Conservation (phyloP, 2,888 invertebrate species). For the Lampropteryx suffumata region DNA sequence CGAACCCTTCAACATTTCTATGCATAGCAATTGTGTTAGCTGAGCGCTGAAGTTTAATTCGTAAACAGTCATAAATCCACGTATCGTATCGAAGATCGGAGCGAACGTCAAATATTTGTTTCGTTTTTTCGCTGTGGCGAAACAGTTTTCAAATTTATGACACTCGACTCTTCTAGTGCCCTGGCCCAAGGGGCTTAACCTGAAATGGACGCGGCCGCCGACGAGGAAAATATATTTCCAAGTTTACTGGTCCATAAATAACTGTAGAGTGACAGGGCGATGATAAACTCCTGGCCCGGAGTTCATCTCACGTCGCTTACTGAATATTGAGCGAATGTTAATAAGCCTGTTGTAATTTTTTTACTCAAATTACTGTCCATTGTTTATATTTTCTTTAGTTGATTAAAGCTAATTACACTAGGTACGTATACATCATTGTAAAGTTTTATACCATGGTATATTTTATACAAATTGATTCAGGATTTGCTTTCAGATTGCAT, state of each 20-base stretch:
- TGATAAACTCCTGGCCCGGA: slow-evolving; percentile 76
- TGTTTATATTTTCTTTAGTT: too few species aligned
- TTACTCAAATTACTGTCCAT: slow-evolving; percentile 35
- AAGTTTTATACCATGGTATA: too few species aligned
- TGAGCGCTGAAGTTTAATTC: slow-evolving; percentile 44
- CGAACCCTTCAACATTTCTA: slow-evolving; percentile 12
- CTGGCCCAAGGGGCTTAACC: slow-evolving; percentile 79
- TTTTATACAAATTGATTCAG: too few species aligned
- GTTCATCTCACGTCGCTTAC: slow-evolving; percentile 75
- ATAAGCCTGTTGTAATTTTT: slow-evolving; percentile 54
- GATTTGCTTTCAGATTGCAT: too few species aligned
- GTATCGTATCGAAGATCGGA: slow-evolving; percentile 56
- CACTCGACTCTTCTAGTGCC: slow-evolving; percentile 78
- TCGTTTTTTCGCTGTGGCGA: slow-evolving; percentile 72
- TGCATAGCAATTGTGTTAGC: slow-evolving; percentile 36
- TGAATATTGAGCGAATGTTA: slow-evolving; percentile 69
- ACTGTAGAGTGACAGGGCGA: slow-evolving; percentile 79
- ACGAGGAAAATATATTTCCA: slow-evolving; percentile 80
- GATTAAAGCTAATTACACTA: too few species aligned
- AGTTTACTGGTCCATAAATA: slow-evolving; percentile 82
- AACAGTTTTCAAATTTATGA: slow-evolving; percentile 81
- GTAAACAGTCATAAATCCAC: slow-evolving; percentile 53
- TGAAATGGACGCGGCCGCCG: slow-evolving; percentile 78
- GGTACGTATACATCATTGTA: too few species aligned
- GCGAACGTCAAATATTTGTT: slow-evolving; percentile 71